These are phyloP conservation scores for Epirrita christyi DNA, from an alignment of 2,888 invertebrate genomes.

Conservation along the genomic window DNA sequence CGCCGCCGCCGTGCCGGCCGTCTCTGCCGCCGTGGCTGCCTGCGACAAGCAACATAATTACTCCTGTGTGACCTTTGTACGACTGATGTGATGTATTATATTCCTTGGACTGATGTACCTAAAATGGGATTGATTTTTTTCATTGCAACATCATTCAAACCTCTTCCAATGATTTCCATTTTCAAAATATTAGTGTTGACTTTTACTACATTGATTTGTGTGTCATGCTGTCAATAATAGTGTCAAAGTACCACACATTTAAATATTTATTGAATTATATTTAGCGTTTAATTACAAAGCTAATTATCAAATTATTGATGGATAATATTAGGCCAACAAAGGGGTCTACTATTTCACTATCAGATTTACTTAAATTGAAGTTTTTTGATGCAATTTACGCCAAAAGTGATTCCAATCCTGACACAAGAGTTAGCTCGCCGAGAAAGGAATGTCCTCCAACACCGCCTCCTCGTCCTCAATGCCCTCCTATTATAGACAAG, in stretches of 20 bases:
- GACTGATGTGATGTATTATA: too few species aligned
- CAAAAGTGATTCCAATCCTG: slow-evolving; percentile 53
- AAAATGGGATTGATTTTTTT: background rate
- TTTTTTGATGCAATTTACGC: slow-evolving; percentile 68
- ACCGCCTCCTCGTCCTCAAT: slow-evolving; percentile 16
- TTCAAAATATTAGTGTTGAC: slow-evolving; percentile 6
- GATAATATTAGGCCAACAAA: slow-evolving; percentile 35
- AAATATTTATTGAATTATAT: background rate
- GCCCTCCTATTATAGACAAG: slow-evolving; percentile 17
- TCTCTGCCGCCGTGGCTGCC: too few species aligned
- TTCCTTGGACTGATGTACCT: background rate
- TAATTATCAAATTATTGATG: slow-evolving; percentile 16
- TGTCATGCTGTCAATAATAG: background rate
- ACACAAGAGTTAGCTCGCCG: slow-evolving; percentile 49
- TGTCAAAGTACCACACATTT: background rate
- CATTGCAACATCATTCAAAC: background rate
- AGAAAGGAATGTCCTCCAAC: slow-evolving; percentile 34
- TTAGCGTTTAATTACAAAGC: background rate
- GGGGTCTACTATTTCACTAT: slow-evolving; percentile 50
- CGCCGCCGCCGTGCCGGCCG: too few species aligned
- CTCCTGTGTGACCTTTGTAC: too few species aligned
- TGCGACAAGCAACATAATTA: too few species aligned
- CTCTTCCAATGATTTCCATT: slow-evolving; percentile 10
- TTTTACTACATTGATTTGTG: background rate
- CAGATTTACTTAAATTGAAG: slow-evolving; percentile 60